Evolutionary conservation across 2,888 invertebrate genomes (phyloP).

Genomic region (Spodoptera littoralis): DNA sequence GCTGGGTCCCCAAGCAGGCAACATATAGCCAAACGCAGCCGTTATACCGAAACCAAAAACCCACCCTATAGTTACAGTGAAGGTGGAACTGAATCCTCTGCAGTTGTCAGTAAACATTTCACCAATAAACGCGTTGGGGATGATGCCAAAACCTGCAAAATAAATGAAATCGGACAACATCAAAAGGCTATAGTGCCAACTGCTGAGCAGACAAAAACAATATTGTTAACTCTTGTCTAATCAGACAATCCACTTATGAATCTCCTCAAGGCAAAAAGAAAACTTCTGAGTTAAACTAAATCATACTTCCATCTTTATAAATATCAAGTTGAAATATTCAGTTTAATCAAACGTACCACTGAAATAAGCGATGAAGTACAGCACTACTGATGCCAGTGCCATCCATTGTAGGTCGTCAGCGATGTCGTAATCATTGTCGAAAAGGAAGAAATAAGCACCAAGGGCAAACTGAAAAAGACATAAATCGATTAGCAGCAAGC

Average conservation of each 20-base stretch:
- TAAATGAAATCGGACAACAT: too few species aligned
- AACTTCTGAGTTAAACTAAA: too few species aligned
- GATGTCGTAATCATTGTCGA: constrained; percentile 38
- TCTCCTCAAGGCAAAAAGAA: too few species aligned
- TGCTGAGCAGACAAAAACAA: too few species aligned
- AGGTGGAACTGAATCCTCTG: constrained; percentile 62
- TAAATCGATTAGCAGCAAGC: background rate
- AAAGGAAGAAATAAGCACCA: constrained; percentile 67
- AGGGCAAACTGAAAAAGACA: constrained; percentile 58
- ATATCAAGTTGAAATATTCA: too few species aligned
- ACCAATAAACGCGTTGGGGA: constrained; percentile 64
- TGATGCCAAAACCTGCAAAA: constrained; percentile 62
- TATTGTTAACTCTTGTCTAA: too few species aligned
- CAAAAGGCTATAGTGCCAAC: too few species aligned
- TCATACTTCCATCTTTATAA: too few species aligned
- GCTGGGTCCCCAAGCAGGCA: constrained; percentile 53
- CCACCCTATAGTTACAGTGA: constrained; percentile 60
- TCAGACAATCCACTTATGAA: too few species aligned
- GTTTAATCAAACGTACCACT: constrained; percentile 58
- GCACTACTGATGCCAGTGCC: constrained; percentile 62
- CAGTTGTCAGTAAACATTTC: constrained; percentile 68
- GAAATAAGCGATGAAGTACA: constrained; percentile 66
- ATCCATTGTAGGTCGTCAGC: constrained; percentile 63
- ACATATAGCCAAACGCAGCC: constrained; percentile 60
- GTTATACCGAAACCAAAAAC: constrained; percentile 62